Percentiles rank a stretch among this genome's conserved stretches.
phyloP scores from a whole-genome alignment of 2,113 vertebrate genomes.

The Donacobius atricapilla region DNA sequence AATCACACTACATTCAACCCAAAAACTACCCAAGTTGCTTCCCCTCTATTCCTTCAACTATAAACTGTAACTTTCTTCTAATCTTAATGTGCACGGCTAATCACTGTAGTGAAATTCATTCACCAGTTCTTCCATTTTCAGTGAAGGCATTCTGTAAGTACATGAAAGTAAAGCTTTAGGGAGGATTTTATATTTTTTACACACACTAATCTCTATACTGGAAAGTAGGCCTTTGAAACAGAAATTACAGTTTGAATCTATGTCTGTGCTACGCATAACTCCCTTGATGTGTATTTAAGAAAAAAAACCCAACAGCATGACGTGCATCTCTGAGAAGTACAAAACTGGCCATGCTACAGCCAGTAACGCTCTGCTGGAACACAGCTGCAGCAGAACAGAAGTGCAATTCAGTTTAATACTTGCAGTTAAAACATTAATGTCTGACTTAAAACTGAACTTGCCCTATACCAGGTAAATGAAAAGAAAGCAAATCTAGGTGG shows the following conservation, averaged over 20 bases:
- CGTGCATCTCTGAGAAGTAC: not conserved
- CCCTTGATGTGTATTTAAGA: not conserved
- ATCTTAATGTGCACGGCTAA: not conserved
- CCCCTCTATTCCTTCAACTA: not conserved
- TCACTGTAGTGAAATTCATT: not conserved
- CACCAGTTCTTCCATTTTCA: not conserved
- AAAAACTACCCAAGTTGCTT: not conserved
- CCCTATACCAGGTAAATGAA: not conserved
- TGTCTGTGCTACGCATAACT: not conserved
- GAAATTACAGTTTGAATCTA: not conserved
- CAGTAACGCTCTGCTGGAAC: not conserved
- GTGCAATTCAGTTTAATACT: not conserved
- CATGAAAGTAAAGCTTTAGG: not conserved
- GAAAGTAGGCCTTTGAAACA: not conserved
- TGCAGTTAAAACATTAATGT: not conserved
- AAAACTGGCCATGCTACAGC: not conserved
- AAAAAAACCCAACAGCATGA: not conserved
- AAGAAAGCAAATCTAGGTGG: not conserved
- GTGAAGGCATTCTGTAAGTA: not conserved
- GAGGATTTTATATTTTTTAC: not conserved
- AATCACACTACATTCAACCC: not conserved
- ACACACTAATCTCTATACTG: not conserved
- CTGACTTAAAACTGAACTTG: not conserved
- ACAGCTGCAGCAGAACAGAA: not conserved
- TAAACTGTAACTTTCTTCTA: not conserved